A percentile compares a stretch with the other conserved stretches of the same genome.
phyloP scores from a whole-genome alignment of 2,113 vertebrate species.

The Syngnathus typhle region DNA sequence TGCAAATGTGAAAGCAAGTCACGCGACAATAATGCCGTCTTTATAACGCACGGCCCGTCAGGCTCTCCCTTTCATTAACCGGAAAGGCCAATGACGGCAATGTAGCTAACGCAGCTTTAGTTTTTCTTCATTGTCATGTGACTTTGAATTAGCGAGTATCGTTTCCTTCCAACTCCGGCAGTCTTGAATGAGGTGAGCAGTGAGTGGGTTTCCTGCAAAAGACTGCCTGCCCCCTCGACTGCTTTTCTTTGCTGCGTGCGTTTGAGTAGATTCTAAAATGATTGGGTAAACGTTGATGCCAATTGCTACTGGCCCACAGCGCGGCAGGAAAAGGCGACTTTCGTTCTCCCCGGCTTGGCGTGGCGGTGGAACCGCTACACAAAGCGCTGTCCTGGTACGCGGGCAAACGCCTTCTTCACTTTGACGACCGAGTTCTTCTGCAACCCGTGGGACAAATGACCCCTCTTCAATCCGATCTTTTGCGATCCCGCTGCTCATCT shows the following conservation, averaged over 20 bases:
- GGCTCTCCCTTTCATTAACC: slow-evolving; percentile 52
- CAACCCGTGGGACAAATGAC: slow-evolving; percentile 31
- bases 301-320: slow-evolving; percentile 77
- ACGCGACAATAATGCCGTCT: slow-evolving; percentile 22
- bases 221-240: slow-evolving; percentile 54
- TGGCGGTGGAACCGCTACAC: slow-evolving; percentile 47
- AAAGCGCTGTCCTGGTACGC: slow-evolving; percentile 41
- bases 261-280: slow-evolving; percentile 80
- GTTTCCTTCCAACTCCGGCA: slow-evolving; percentile 56
- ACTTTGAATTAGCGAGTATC: slow-evolving; percentile 59
- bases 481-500: slow-evolving; percentile 28
- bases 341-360: slow-evolving; percentile 38
- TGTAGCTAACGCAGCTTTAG: slow-evolving; percentile 65
- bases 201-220: slow-evolving; percentile 62
- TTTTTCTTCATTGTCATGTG: slow-evolving; percentile 74
- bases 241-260: slow-evolving; percentile 66
- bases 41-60: slow-evolving; percentile 49
- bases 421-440: slow-evolving; percentile 27
- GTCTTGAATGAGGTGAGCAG: slow-evolving; percentile 90
- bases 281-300: slow-evolving; percentile 76
- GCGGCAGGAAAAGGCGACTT: slow-evolving; percentile 72
- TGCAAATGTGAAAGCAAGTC: slow-evolving; percentile 48
- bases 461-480: slow-evolving; percentile 24
- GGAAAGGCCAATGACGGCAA: slow-evolving; percentile 53
- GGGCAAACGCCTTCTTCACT: slow-evolving; percentile 24